These are phyloP conservation scores for Clarias magur DNA, from an alignment of 2,113 vertebrate species.

Conservation along the genomic window DNA sequence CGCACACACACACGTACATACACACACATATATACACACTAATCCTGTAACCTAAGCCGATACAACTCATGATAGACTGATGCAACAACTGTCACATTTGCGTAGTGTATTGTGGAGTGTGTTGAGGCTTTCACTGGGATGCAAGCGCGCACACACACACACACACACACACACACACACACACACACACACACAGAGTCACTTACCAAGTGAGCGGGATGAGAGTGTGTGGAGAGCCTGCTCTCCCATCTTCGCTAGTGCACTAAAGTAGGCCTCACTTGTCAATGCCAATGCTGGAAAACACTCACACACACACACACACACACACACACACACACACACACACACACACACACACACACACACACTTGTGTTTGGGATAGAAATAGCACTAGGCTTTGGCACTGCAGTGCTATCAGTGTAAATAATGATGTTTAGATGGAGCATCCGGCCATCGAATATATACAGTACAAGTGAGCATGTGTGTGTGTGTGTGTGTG, in stretches of 20 bases:
- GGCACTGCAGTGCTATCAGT: neutral
- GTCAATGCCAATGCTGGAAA: slow-evolving; percentile 80
- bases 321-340: slow-evolving; percentile 31
- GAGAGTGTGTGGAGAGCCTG: slow-evolving; percentile 87
- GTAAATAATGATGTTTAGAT: slow-evolving; percentile 24
- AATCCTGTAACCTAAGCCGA: slow-evolving; percentile 24
- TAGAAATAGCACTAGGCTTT: slow-evolving; percentile 22
- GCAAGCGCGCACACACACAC: neutral
- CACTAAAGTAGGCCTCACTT: slow-evolving; percentile 87
- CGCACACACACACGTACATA: neutral
- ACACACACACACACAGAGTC: slow-evolving; percentile 18
- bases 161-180: slow-evolving; percentile 33
- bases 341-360: slow-evolving; percentile 34
- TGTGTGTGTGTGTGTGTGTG: neutral
- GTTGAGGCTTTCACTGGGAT: neutral
- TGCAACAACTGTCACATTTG: slow-evolving; percentile 25
- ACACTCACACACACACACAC: slow-evolving; percentile 23
- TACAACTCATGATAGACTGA: slow-evolving; percentile 15
- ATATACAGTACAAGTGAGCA: slow-evolving; percentile 11
- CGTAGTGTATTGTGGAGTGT: slow-evolving; percentile 13
- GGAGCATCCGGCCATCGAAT: neutral
- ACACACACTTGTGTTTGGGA: neutral
- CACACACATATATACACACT: slow-evolving; percentile 8
- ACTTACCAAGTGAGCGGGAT: slow-evolving; percentile 86
- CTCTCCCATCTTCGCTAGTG: slow-evolving; percentile 88